Percentiles rank a stretch among this genome's conserved stretches.
These are phyloP conservation scores for Calliscelio sp. DNA, from an alignment of 2,888 invertebrate genomes.

Conservation along the genomic window DNA sequence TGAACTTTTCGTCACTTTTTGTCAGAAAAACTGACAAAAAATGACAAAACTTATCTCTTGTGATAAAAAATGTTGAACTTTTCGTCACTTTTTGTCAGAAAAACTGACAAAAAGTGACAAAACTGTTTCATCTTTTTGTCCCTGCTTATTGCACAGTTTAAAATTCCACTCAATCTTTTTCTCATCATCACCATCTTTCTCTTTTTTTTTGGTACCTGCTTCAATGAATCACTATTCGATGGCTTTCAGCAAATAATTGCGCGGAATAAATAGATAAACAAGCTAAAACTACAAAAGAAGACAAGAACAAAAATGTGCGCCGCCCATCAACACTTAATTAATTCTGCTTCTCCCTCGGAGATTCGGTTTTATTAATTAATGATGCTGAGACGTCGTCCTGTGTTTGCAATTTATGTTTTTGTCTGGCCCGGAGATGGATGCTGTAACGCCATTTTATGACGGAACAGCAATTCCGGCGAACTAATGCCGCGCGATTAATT, in stretches of 20 bases:
- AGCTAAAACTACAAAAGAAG: too few species aligned
- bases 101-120: too few species aligned
- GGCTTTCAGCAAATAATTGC: slow-evolving; percentile 58
- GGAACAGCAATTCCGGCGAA: slow-evolving; percentile 40
- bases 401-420: slow-evolving; percentile 51
- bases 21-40: too few species aligned
- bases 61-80: too few species aligned
- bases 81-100: too few species aligned
- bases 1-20: too few species aligned
- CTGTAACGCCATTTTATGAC: slow-evolving; percentile 45
- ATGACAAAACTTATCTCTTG: too few species aligned
- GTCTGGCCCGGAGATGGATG: slow-evolving; percentile 44
- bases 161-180: too few species aligned
- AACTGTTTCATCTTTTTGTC: too few species aligned
- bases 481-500: slow-evolving; percentile 53
- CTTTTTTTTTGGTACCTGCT: too few species aligned
- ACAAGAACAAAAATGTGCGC: slow-evolving; percentile 53
- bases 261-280: slow-evolving; percentile 58
- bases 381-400: slow-evolving; percentile 28
- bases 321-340: slow-evolving; percentile 63
- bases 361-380: slow-evolving; percentile 56
- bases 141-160: too few species aligned
- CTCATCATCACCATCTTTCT: too few species aligned
- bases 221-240: slow-evolving; percentile 42
- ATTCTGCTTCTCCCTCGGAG: slow-evolving; percentile 40